Percentiles rank a stretch among this genome's conserved stretches.
phyloP scores from a whole-genome alignment of 2,888 invertebrate species.

The Elysia crispata region DNA sequence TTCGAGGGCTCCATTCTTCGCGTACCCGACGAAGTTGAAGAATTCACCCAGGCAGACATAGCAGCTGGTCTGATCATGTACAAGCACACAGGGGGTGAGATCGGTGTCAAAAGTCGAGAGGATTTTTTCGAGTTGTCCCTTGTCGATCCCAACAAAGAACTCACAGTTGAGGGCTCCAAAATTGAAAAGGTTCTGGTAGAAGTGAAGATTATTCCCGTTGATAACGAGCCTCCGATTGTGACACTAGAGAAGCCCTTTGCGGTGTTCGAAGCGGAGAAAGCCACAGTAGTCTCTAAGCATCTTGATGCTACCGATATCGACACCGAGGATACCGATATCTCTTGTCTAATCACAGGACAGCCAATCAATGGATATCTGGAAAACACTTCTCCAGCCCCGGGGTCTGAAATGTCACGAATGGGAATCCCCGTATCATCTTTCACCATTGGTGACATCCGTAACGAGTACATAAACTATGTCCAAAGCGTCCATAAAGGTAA shows the following conservation, averaged over 20 bases:
- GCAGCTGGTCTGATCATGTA: slow-evolving; percentile 66
- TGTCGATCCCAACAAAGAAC: slow-evolving; percentile 66
- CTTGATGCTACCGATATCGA: slow-evolving; percentile 73
- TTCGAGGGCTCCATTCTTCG: slow-evolving; percentile 65
- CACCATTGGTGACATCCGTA: slow-evolving; percentile 67
- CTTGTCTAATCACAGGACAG: slow-evolving; percentile 72
- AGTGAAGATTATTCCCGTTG: slow-evolving; percentile 72
- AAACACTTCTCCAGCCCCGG: slow-evolving; percentile 73
- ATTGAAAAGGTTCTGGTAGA: slow-evolving; percentile 66
- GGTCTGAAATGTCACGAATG: slow-evolving; percentile 70
- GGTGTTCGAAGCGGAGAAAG: slow-evolving; percentile 72
- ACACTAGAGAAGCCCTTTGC: slow-evolving; percentile 61
- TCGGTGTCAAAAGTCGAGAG: slow-evolving; percentile 62
- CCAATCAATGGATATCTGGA: slow-evolving; percentile 75
- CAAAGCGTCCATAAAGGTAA: slow-evolving; percentile 76
- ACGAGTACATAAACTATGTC: slow-evolving; percentile 73
- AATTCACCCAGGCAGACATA: slow-evolving; percentile 74
- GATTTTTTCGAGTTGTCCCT: slow-evolving; percentile 73
- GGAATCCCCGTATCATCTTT: slow-evolving; percentile 75
- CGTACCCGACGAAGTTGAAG: slow-evolving; percentile 60
- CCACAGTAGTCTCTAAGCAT: slow-evolving; percentile 65
- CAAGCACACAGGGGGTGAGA: slow-evolving; percentile 72
- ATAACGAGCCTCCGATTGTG: slow-evolving; percentile 72
- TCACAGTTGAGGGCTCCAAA: slow-evolving; percentile 65
- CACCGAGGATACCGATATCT: slow-evolving; percentile 68